Evolutionary conservation across 2,888 invertebrate species (phyloP).

Genomic region (Troides oblongomaculatus): DNA sequence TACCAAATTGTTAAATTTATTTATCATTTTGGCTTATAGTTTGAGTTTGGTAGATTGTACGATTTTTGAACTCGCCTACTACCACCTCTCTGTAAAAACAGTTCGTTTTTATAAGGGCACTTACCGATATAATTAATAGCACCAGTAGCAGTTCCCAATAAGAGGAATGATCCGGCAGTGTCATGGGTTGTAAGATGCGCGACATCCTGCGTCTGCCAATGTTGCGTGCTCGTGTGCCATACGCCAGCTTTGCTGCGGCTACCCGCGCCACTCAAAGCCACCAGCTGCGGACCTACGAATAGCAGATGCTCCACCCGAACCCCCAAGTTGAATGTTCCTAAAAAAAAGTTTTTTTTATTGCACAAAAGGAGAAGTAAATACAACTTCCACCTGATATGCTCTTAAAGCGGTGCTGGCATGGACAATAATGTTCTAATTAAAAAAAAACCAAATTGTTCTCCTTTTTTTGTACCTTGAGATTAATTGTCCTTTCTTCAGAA

Average conservation of each 20-base stretch:
- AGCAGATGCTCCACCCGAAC: slow-evolving; percentile 97
- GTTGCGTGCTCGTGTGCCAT: slow-evolving; percentile 99
- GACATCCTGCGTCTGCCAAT: slow-evolving; percentile 98
- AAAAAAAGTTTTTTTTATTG: not conserved
- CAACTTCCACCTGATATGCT: no score
- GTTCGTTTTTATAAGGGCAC: slow-evolving; percentile 21
- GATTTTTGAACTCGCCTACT: no score
- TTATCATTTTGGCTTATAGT: no score
- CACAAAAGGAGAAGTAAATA: no score
- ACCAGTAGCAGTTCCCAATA: slow-evolving; percentile 97
- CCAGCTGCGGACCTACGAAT: slow-evolving; percentile 98
- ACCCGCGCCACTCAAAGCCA: slow-evolving; percentile 89
- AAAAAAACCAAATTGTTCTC: no score
- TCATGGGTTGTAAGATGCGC: slow-evolving; percentile 97
- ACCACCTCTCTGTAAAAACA: not conserved
- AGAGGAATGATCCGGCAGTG: slow-evolving; percentile 96
- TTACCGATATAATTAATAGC: slow-evolving; percentile 97
- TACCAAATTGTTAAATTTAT: not conserved
- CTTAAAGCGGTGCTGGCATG: no score
- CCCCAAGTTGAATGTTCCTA: slow-evolving; percentile 93
- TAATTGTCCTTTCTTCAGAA: no score
- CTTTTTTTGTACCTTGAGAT: no score
- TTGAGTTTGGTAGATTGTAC: no score
- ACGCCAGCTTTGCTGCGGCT: slow-evolving; percentile 91
- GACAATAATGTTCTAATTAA: no score